phyloP scores from a whole-genome alignment of 2,888 invertebrate genomes.

The Luffia ferchaultella region DNA sequence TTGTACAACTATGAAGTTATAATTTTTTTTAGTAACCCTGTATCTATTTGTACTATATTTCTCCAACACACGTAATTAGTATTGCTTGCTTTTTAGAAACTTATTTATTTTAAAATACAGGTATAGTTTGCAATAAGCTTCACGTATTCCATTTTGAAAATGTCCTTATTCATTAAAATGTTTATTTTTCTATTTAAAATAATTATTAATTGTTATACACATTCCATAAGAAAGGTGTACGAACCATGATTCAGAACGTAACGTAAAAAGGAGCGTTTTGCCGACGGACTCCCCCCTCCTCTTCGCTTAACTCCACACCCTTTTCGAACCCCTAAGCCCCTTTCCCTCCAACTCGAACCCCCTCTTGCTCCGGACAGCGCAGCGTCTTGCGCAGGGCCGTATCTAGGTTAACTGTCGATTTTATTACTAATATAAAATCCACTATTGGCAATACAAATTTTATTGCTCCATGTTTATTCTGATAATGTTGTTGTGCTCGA shows the following conservation, averaged over 20 bases:
- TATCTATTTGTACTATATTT: no score
- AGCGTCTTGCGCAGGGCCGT: slow-evolving; percentile 5
- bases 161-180: no score
- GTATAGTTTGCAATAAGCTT: no score
- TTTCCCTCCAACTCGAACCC: neutral
- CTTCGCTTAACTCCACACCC: slow-evolving; percentile 18
- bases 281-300: slow-evolving; percentile 37
- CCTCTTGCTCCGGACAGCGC: slow-evolving; percentile 37
- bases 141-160: no score
- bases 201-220: no score
- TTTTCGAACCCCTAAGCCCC: slow-evolving; percentile 25
- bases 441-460: slow-evolving; percentile 7
- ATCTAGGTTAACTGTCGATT: slow-evolving; percentile 8
- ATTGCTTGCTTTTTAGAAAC: no score
- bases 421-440: slow-evolving; percentile 15
- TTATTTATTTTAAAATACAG: no score
- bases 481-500: neutral
- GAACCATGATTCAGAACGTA: slow-evolving; percentile 16
- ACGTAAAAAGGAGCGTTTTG: slow-evolving; percentile 63
- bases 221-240: no score
- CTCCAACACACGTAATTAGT: no score
- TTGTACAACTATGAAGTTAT: no score
- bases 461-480: slow-evolving; percentile 7
- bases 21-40: no score
- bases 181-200: no score